phyloP scores from a whole-genome alignment of 2,113 vertebrate species.

The Albula goreensis region DNA sequence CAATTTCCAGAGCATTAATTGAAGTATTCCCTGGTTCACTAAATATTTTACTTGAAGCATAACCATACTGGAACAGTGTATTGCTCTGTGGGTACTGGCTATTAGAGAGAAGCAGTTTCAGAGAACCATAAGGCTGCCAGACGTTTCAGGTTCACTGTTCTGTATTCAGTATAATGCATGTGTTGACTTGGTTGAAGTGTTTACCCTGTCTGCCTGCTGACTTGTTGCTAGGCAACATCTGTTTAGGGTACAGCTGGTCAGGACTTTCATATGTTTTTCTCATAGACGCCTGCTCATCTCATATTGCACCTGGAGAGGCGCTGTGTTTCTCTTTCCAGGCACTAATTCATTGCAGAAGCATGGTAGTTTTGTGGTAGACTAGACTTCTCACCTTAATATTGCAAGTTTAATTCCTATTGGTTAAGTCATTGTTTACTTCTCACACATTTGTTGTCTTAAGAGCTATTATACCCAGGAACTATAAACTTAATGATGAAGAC shows the following conservation, averaged over 20 bases:
- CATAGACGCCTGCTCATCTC: slow-evolving; percentile 37
- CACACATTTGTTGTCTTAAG: not conserved
- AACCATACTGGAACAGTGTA: not conserved
- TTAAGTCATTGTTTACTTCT: not conserved
- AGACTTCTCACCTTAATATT: not conserved
- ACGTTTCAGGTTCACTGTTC: slow-evolving; percentile 10
- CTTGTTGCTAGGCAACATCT: slow-evolving; percentile 25
- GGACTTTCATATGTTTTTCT: slow-evolving; percentile 3
- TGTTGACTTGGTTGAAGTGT: slow-evolving; percentile 22
- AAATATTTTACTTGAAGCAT: not conserved
- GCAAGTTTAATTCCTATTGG: not conserved
- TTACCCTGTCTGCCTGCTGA: not conserved
- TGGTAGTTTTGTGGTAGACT: not conserved
- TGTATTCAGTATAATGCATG: slow-evolving; percentile 8
- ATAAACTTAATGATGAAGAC: too few relatives aligned
- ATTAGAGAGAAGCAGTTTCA: not conserved
- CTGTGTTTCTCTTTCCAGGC: slow-evolving; percentile 1
- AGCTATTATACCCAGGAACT: not conserved
- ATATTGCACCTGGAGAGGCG: slow-evolving; percentile 43
- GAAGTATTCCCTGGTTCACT: not conserved
- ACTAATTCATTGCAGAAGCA: too few relatives aligned
- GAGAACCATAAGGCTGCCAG: not conserved
- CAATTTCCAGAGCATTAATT: not conserved
- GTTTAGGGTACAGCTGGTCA: not conserved
- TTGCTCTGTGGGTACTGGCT: not conserved